Conservation (phyloP, 2,888 invertebrate species). For the Nymphalis polychloros region DNA sequence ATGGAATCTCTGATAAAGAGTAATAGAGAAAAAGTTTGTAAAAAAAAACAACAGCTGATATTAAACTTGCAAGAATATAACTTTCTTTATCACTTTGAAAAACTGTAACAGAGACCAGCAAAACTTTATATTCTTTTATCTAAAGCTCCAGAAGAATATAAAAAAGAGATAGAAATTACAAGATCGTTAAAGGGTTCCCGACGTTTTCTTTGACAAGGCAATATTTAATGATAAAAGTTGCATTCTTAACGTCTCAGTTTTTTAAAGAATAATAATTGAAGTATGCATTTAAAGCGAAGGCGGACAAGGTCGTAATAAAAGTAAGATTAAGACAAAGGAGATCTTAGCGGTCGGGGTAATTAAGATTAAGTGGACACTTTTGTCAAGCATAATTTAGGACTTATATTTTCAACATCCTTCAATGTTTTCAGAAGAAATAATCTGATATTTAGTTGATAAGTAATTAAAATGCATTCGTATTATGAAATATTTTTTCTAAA, state of each 20-base stretch:
- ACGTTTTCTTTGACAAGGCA: not conserved
- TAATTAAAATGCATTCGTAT: too few relatives aligned
- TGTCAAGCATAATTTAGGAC: not conserved
- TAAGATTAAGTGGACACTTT: conserved; percentile 18
- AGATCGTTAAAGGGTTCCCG: conserved; percentile 1
- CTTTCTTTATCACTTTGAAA: not conserved
- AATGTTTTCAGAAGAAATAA: too few relatives aligned
- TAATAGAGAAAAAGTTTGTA: too few relatives aligned
- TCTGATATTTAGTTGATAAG: too few relatives aligned
- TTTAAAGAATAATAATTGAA: conserved; percentile 3
- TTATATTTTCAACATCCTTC: not conserved
- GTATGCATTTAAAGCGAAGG: conserved; percentile 4
- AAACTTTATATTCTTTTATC: conserved; percentile 2
- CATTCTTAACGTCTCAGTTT: not conserved
- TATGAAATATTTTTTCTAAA: too few relatives aligned
- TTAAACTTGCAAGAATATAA: not conserved
- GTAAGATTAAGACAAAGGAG: conserved; percentile 17
- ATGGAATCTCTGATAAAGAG: too few relatives aligned
- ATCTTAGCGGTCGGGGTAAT: conserved; percentile 18
- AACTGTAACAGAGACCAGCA: not conserved
- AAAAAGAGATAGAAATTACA: not conserved
- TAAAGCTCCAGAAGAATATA: not conserved
- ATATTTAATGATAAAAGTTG: conserved; percentile 4
- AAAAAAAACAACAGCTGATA: not conserved
- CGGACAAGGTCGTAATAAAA: conserved; percentile 2